Conservation (phyloP, 2,797 vertebrate species). For the Bucorvus abyssinicus region DNA sequence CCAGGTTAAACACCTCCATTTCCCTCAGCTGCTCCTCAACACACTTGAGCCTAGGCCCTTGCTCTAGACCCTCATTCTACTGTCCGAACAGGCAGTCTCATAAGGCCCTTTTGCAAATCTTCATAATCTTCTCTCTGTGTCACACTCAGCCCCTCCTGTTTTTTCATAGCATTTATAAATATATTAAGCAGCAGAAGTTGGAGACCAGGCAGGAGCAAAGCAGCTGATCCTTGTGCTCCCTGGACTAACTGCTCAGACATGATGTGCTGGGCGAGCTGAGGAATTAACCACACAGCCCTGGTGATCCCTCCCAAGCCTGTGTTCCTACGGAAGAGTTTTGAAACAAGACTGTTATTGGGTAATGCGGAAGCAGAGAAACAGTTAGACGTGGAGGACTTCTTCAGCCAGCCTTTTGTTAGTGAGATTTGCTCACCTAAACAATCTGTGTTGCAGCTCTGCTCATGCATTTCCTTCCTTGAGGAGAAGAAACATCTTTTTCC, state of each 20-base stretch:
- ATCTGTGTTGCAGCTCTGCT: not conserved
- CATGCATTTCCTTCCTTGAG: fast-evolving
- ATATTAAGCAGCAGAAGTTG: not conserved
- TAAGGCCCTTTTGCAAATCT: not conserved
- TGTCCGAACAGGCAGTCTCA: not conserved
- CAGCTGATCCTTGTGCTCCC: not conserved
- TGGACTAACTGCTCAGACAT: not conserved
- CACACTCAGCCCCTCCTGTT: not conserved
- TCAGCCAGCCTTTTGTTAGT: not conserved
- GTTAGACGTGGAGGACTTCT: not conserved
- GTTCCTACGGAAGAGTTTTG: not conserved
- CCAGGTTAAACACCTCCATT: too few species aligned
- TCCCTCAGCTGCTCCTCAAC: too few species aligned
- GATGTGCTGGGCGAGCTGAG: not conserved
- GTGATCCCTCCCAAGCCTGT: not conserved
- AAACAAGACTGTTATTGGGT: not conserved
- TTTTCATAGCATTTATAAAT: not conserved
- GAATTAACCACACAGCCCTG: not conserved
- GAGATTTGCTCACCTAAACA: not conserved
- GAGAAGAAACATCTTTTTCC: not conserved
- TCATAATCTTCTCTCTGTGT: not conserved
- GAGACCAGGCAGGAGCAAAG: not conserved
- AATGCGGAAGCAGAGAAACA: not conserved
- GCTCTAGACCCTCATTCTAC: not conserved
- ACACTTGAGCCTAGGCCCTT: not conserved